A percentile compares a stretch with the other conserved stretches of the same genome.
phyloP scores from a whole-genome alignment of 1,140 invertebrate species.

The Eupeodes corollae region DNA sequence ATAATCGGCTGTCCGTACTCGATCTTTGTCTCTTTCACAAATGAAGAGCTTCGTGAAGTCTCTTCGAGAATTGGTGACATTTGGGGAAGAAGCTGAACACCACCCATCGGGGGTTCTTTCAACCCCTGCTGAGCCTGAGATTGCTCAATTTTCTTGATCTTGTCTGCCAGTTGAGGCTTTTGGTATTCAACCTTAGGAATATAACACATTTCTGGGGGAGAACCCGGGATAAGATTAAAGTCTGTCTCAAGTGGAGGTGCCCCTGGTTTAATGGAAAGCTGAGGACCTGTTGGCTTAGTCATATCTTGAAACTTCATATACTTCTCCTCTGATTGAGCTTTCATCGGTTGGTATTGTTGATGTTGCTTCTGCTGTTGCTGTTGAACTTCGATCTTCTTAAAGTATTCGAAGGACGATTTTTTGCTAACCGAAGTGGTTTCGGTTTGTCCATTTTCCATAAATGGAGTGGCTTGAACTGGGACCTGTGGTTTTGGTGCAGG shows the following conservation, averaged over 20 bases:
- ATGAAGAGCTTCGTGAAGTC: conserved; percentile 14
- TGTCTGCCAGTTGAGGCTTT: conserved; percentile 45
- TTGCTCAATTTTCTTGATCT: conserved; percentile 52
- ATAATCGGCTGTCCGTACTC: conserved; percentile 32
- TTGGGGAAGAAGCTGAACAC: conserved; percentile 37
- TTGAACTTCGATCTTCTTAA: conserved; percentile 42
- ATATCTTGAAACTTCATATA: no score
- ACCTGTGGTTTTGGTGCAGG: conserved; percentile 1
- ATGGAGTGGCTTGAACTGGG: conserved; percentile 8
- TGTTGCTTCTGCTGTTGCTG: background rate
- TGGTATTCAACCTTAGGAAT: conserved; percentile 41
- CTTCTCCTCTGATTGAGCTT: no score
- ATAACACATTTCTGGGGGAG: conserved; percentile 59
- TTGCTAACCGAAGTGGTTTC: conserved; percentile 45
- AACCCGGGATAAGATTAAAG: conserved; percentile 53
- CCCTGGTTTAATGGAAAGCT: background rate
- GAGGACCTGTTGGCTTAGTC: no score
- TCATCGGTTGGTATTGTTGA: no score
- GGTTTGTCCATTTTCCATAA: conserved; percentile 22
- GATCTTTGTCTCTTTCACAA: conserved; percentile 25
- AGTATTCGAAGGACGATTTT: conserved; percentile 42
- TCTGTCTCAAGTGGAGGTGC: conserved; percentile 1
- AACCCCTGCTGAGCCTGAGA: conserved; percentile 41
- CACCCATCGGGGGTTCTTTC: conserved; percentile 50
- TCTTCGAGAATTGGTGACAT: conserved; percentile 6